Evolutionary conservation across 2,797 vertebrate species (phyloP).

Genomic region (Megalops cyprinoides): DNA sequence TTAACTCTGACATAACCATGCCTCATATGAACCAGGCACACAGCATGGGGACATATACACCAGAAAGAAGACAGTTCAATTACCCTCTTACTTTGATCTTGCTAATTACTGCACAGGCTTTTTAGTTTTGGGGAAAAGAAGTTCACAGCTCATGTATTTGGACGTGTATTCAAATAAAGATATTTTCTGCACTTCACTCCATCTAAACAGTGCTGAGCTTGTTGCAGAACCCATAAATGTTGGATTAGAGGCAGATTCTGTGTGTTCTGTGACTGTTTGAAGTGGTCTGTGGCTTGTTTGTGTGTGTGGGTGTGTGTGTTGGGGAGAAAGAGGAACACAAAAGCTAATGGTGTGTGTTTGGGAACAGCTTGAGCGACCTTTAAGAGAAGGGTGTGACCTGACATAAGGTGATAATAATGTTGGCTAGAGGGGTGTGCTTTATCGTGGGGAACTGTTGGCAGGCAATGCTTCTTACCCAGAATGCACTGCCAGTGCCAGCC

Average conservation of each 20-base stretch:
- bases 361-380: neutral
- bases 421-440: too few species aligned
- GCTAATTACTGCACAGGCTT: neutral
- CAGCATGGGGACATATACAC: too few species aligned
- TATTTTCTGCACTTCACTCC: too few species aligned
- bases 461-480: neutral
- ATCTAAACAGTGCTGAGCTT: too few species aligned
- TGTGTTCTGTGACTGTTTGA: too few species aligned
- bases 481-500: neutral
- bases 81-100: neutral
- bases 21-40: neutral
- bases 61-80: neutral
- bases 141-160: neutral
- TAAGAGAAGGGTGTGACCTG: neutral
- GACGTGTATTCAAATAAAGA: neutral
- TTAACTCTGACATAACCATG: neutral
- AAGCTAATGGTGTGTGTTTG: neutral
- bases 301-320: neutral
- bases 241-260: too few species aligned
- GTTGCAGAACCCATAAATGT: too few species aligned
- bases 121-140: neutral
- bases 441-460: neutral
- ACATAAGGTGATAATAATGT: neutral
- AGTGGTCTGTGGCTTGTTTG: too few species aligned
- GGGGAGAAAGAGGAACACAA: neutral